Percentiles rank a stretch among this genome's conserved stretches.
Conservation (phyloP, 2,888 invertebrate species). For the Erpobdella octoculata region DNA sequence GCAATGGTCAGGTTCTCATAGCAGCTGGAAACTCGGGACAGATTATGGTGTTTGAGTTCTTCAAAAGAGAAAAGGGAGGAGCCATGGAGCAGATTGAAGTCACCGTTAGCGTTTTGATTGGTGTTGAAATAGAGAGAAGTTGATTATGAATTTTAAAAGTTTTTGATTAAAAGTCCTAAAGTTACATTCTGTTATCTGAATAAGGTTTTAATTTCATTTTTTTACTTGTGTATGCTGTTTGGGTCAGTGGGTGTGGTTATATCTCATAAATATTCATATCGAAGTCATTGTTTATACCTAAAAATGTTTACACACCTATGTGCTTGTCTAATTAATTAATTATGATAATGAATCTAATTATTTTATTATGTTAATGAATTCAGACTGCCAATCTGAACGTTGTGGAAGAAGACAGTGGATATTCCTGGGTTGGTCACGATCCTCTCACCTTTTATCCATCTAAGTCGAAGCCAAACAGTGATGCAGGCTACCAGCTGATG, state of each 20-base stretch:
- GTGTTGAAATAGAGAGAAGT: not conserved
- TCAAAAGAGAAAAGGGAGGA: slow-evolving; percentile 44
- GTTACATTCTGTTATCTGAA: not conserved
- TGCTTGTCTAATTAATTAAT: not conserved
- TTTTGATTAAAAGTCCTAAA: not conserved
- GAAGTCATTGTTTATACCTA: not conserved
- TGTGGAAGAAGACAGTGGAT: slow-evolving; percentile 83
- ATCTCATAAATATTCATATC: not conserved
- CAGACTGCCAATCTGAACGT: slow-evolving; percentile 54
- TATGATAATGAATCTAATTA: not conserved
- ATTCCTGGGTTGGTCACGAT: slow-evolving; percentile 94
- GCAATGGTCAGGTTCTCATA: slow-evolving; percentile 74
- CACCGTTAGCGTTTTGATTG: not conserved
- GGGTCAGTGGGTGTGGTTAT: not conserved
- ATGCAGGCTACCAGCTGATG: slow-evolving; percentile 65
- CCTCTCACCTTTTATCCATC: slow-evolving; percentile 64
- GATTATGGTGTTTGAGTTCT: slow-evolving; percentile 61
- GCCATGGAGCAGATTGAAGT: slow-evolving; percentile 38
- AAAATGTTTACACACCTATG: too few relatives aligned
- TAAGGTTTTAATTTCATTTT: not conserved
- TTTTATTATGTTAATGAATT: slow-evolving; percentile 37
- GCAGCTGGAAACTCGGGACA: slow-evolving; percentile 94
- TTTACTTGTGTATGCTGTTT: not conserved
- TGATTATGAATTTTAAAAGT: not conserved
- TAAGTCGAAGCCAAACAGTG: slow-evolving; percentile 52